Percentiles rank a stretch among this genome's conserved stretches.
Evolutionary conservation across 2,888 invertebrate species (phyloP).

Genomic region (Villa cingulata): DNA sequence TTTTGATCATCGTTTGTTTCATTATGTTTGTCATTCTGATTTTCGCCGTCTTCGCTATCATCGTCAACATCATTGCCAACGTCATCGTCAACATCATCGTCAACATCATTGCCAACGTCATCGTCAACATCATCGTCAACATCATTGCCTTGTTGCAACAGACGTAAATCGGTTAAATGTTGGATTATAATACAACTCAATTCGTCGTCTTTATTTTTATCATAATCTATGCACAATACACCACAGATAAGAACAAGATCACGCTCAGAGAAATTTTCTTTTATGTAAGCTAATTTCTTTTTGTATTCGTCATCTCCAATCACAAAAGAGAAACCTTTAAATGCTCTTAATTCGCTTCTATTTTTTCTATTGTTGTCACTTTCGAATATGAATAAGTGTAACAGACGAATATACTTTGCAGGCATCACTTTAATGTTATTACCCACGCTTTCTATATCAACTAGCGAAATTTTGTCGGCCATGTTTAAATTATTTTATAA

Average conservation of each 20-base stretch:
- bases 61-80: not conserved
- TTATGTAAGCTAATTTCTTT: not conserved
- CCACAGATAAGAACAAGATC: no score
- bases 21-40: no score
- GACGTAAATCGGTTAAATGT: not conserved
- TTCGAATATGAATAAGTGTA: not conserved
- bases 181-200: not conserved
- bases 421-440: not conserved
- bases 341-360: not conserved
- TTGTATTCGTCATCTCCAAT: not conserved
- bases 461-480: no score
- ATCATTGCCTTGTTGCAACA: not conserved
- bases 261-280: no score
- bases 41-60: no score
- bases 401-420: not conserved
- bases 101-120: no score
- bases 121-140: no score
- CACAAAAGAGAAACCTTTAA: not conserved
- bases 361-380: not conserved
- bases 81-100: no score
- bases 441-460: not conserved
- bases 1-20: no score
- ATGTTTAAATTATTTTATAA: no score
- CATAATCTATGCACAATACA: not conserved
- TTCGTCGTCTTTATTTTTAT: not conserved